Percentiles rank a stretch among this genome's conserved stretches.
These are phyloP conservation scores for Engystomops pustulosus DNA, from an alignment of 2,113 vertebrate genomes.

Conservation along the genomic window DNA sequence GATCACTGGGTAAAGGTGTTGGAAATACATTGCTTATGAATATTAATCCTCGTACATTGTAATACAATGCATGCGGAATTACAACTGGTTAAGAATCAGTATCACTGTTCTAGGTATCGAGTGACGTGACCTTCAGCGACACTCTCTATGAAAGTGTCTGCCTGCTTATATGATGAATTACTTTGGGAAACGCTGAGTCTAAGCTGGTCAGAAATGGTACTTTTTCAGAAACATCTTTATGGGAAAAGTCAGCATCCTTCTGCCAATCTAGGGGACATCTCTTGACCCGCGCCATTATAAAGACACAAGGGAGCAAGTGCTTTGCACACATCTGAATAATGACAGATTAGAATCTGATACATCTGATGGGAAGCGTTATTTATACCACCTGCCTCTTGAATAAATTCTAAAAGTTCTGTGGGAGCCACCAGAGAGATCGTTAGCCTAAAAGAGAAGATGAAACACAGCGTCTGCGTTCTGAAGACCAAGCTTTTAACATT, in stretches of 20 bases:
- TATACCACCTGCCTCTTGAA: slow-evolving; percentile 52
- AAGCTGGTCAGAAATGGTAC: slow-evolving; percentile 19
- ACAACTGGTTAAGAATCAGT: neutral
- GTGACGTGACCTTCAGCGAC: slow-evolving; percentile 26
- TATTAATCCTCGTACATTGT: neutral
- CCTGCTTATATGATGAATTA: slow-evolving; percentile 34
- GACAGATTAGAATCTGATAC: slow-evolving; percentile 48
- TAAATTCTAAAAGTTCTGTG: slow-evolving; percentile 49
- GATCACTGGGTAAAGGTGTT: too few species aligned
- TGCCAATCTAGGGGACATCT: slow-evolving; percentile 48
- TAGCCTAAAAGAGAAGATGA: slow-evolving; percentile 59
- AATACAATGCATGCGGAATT: neutral
- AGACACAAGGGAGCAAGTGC: slow-evolving; percentile 26
- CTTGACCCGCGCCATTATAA: slow-evolving; percentile 28
- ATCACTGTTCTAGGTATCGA: neutral
- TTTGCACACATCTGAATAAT: slow-evolving; percentile 44
- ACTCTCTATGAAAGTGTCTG: slow-evolving; percentile 26
- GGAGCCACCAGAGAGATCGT: slow-evolving; percentile 58
- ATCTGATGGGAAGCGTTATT: slow-evolving; percentile 49
- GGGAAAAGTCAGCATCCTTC: slow-evolving; percentile 39
- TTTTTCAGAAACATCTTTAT: slow-evolving; percentile 36
- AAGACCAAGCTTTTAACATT: slow-evolving; percentile 59
- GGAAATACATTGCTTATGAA: too few species aligned
- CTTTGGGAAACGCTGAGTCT: slow-evolving; percentile 31
- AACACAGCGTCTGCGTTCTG: slow-evolving; percentile 47